These are phyloP conservation scores for Drosophila anceps DNA, from an alignment of 2,888 invertebrate species.

Conservation along the genomic window DNA sequence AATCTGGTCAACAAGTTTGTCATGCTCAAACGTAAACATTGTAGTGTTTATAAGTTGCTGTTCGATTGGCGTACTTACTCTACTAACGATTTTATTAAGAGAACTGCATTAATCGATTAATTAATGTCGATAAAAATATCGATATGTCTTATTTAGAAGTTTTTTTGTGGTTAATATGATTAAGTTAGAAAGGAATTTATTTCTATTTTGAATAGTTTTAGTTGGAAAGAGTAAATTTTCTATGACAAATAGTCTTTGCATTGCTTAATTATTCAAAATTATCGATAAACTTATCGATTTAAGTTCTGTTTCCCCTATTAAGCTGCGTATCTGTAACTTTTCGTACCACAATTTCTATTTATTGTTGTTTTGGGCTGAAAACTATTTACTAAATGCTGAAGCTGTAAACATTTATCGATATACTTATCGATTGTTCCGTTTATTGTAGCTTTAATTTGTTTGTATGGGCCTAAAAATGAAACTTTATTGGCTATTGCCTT, in stretches of 20 bases:
- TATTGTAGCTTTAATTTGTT: neutral
- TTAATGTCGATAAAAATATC: neutral
- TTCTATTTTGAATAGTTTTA: neutral
- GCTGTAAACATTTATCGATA: neutral
- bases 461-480: neutral
- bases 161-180: neutral
- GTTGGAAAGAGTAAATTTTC: neutral
- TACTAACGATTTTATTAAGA: neutral
- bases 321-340: neutral
- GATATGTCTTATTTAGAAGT: neutral
- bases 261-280: too few species aligned
- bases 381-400: neutral
- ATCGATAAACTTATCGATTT: neutral
- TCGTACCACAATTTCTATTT: neutral
- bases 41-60: slow-evolving; percentile 1
- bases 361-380: neutral
- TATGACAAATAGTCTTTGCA: neutral
- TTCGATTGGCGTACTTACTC: neutral
- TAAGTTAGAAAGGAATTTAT: neutral
- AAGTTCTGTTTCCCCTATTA: neutral
- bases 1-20: slow-evolving; percentile 25
- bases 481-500: neutral
- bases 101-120: neutral
- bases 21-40: slow-evolving; percentile 5
- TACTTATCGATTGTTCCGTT: neutral